Base-by-base conservation (phyloP, 2,888 invertebrate species). In the Sphinx pinastri region DNA sequence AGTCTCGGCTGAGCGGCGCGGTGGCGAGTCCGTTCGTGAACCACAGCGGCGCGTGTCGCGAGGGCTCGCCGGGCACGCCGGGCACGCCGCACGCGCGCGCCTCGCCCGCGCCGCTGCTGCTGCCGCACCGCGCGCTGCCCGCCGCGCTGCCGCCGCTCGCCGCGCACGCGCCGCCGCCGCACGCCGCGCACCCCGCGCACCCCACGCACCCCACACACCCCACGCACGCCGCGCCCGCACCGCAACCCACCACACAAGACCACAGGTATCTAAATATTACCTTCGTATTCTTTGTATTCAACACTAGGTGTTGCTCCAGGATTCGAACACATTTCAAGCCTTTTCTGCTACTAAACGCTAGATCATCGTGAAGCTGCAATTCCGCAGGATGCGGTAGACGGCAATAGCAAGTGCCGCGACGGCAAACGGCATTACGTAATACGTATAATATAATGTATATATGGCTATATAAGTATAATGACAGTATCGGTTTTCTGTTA, bases 21-120 rank as follows among this genome's bases (percentile, higher is more conserved):
- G 94, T 94, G 16, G 94, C 95, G 51, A 95, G 95, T 74, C 95
- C 96, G 12, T 95, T 95, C 83, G 92, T 94, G 81, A 91, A 88
- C 84, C 89, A 91, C 84, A 70, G 68, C 60, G 31, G 82, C 85
- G 68, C 83, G 70, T 38, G 75, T 52, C 82, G 80, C 74, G 88
- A 73, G 86, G 72, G 81, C 71, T 81, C 69, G 71, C 83, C 86
- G 45, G 80, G 82, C 78, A 87, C 87, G 76, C 92, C 95, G 38
- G 91, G 92, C 85, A 92, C 94, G 77, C 91, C 94, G 68, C 88
- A 91, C 69, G 75, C 94, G 92, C 78, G 93, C 90, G 80, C 93
- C 88, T 73, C 91, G 86, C 81, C 85, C 81, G 79, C 81, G 72
- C 77, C 81, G 69, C 69, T 68, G 57, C 70, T 76, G 74, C 76